Conservation (phyloP, 2,888 invertebrate species). For the Venusia cambrica region DNA sequence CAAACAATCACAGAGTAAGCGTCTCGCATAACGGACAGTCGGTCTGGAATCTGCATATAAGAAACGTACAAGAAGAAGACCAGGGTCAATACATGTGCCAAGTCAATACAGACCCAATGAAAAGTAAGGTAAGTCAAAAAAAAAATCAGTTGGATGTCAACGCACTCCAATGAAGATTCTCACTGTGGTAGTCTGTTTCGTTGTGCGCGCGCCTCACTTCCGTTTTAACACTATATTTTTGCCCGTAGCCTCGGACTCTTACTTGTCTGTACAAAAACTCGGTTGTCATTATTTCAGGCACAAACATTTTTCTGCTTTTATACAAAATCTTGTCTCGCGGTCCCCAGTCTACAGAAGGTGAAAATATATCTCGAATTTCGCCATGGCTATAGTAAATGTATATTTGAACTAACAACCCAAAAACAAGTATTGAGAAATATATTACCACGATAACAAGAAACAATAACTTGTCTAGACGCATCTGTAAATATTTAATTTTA, state of each 20-base stretch:
- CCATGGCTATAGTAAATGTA: slow-evolving; percentile 33
- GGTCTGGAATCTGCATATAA: slow-evolving; percentile 95
- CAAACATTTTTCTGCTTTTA: slow-evolving; percentile 71
- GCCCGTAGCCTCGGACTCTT: slow-evolving; percentile 53
- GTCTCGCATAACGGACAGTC: slow-evolving; percentile 92
- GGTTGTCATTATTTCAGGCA: slow-evolving; percentile 74
- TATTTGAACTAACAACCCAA: slow-evolving; percentile 44
- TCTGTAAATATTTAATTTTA: slow-evolving; percentile 32
- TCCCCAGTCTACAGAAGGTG: slow-evolving; percentile 56
- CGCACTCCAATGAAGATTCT: slow-evolving; percentile 48
- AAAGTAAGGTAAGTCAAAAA: slow-evolving; percentile 86
- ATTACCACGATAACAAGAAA: slow-evolving; percentile 43
- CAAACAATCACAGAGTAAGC: slow-evolving; percentile 92
- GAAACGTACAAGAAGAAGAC: slow-evolving; percentile 92
- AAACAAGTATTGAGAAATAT: slow-evolving; percentile 44
- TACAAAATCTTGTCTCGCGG: slow-evolving; percentile 55
- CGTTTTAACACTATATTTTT: slow-evolving; percentile 19
- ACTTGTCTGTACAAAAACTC: slow-evolving; percentile 74
- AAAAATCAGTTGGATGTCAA: slow-evolving; percentile 49
- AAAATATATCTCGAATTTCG: slow-evolving; percentile 36
- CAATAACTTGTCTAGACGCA: slow-evolving; percentile 39
- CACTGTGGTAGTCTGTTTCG: too few relatives aligned
- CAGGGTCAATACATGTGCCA: slow-evolving; percentile 96
- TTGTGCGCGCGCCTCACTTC: slow-evolving; percentile 6
- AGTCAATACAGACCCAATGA: slow-evolving; percentile 97